These are phyloP conservation scores for Megamerina dolium DNA, from an alignment of 2,888 invertebrate species.

Conservation along the genomic window DNA sequence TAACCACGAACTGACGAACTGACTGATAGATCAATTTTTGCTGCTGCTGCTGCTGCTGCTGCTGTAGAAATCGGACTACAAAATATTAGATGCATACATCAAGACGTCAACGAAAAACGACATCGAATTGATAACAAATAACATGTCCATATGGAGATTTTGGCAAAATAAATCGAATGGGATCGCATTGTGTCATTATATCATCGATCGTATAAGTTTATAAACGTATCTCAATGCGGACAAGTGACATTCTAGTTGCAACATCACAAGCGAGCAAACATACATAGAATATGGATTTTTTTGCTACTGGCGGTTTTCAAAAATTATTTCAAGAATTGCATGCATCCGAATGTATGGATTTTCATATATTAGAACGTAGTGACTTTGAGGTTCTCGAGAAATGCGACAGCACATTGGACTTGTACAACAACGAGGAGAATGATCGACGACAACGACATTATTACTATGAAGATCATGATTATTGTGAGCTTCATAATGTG, in stretches of 20 bases:
- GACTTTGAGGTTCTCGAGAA: neutral
- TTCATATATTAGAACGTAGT: neutral
- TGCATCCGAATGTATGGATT: conserved; percentile 24
- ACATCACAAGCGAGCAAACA: conserved; percentile 3
- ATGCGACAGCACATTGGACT: neutral
- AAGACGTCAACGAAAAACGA: no score
- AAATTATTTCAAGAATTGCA: conserved; percentile 45
- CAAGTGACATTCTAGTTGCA: conserved; percentile 2
- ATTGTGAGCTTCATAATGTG: conserved; percentile 9
- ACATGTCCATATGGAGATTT: no score
- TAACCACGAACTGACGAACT: no score
- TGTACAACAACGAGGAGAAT: neutral
- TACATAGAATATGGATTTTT: conserved; percentile 40
- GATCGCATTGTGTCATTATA: no score
- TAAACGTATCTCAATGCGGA: neutral
- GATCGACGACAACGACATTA: neutral
- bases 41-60: no score
- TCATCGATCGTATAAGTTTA: neutral
- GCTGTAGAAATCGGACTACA: no score
- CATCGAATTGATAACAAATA: neutral
- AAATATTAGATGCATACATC: no score
- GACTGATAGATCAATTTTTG: no score
- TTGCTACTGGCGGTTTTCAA: conserved; percentile 48
- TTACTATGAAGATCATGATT: neutral
- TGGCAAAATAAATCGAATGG: no score